phyloP scores from a whole-genome alignment of 1,140 invertebrate species.

The Gonioctena quinquepunctata region DNA sequence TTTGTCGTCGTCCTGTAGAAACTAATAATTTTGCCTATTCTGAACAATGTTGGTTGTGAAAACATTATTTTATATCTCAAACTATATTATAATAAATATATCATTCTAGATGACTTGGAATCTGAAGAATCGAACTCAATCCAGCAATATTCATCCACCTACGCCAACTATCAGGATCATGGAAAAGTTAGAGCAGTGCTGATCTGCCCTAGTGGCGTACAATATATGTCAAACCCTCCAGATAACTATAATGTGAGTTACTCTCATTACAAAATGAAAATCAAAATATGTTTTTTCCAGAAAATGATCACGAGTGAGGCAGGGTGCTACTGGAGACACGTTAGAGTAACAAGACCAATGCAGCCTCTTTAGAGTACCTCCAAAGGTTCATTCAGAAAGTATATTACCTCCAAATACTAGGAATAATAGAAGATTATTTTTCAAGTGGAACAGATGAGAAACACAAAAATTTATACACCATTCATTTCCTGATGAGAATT shows the following conservation, averaged over 20 bases:
- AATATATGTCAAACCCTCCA: constrained; percentile 37
- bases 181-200: constrained; percentile 41
- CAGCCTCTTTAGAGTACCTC: constrained; percentile 19
- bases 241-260: constrained; percentile 37
- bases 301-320: constrained; percentile 38
- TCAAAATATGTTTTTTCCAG: constrained; percentile 22
- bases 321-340: constrained; percentile 47
- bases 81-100: too few species aligned
- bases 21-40: too few species aligned
- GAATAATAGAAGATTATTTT: constrained; percentile 31
- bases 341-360: constrained; percentile 29
- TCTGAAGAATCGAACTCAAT: constrained; percentile 22
- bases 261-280: not conserved
- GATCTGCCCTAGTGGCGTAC: constrained; percentile 47
- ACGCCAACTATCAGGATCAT: not conserved
- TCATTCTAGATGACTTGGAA: constrained; percentile 28
- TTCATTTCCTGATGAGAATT: too few species aligned
- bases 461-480: too few species aligned
- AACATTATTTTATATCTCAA: too few species aligned
- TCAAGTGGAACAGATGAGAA: constrained; percentile 36
- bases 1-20: too few species aligned
- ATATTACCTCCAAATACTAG: constrained; percentile 27
- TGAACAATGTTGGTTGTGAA: too few species aligned
- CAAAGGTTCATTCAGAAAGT: constrained; percentile 29
- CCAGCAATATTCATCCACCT: not conserved